Evolutionary conservation across 2,888 invertebrate species (phyloP), one percentile per base, ranked within the genome.

Genomic region (Stegana nigrithorax): DNA sequence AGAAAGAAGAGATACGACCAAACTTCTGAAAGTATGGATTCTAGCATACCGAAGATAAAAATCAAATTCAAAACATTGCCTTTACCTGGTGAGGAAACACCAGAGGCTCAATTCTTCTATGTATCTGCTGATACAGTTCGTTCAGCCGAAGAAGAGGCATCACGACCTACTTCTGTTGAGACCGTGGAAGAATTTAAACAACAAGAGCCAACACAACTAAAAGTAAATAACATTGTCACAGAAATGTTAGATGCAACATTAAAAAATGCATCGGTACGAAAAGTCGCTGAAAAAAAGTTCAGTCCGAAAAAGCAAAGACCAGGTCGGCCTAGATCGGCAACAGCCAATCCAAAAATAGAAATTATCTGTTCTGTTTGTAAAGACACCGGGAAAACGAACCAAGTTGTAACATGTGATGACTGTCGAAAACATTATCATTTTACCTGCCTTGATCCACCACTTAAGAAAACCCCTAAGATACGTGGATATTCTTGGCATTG

Each of bases 401-500:
- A 85, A 70, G 76, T 83, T 67, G 83, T 67, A 81, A 96, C 95
- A 83, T 97, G 97, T 85, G 96, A 97, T 86, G 95, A 94, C 83
- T 97, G 97, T 85, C 89, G 89, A 81, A 92, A 93, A 82, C 91
- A 92, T 75, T 97, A 95, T 87, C 97, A 97, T 87, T 96, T 97
- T 84, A 91, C 91, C 66, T 97, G 97, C 85, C 88, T 97, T 77
- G 94, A 96, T 85, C 97, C 97, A 56, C 97, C 97, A 12, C 89
- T 96, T 12, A 96, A 95, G 86, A 96, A 96, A 85, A 93, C 95
- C 64, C 97, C 97, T 1, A 97, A 97, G 88, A 92, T 93, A 78
- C 90, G 96, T 60, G 96, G 97, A 29, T 97, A 96, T 84, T 94
- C 94, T 12, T 97, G 97, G 97, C 95, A 95, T 85, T 97, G 97